These are phyloP conservation scores for Drosophila miranda DNA, from an alignment of 1,140 invertebrate species.

Conservation along the genomic window DNA sequence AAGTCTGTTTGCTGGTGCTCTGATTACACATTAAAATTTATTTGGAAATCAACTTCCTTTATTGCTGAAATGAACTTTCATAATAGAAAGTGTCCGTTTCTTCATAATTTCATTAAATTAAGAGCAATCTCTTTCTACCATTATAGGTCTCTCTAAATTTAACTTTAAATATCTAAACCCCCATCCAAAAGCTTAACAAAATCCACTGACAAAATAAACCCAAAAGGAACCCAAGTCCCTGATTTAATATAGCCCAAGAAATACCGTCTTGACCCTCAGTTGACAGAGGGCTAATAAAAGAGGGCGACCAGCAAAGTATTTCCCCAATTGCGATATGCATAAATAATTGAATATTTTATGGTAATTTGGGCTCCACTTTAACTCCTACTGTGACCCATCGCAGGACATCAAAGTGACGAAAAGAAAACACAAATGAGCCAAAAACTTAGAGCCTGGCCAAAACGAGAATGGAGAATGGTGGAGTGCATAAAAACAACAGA, in stretches of 20 bases:
- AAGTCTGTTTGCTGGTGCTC: no score
- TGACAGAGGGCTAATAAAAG: conserved; percentile 19
- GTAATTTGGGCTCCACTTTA: conserved; percentile 45
- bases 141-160: no score
- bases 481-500: conserved; percentile 64
- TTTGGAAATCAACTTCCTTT: no score
- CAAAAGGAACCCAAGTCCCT: conserved; percentile 19
- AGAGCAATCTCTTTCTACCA: no score
- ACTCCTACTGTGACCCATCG: conserved; percentile 7
- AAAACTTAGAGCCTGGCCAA: conserved; percentile 34
- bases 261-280: conserved; percentile 18
- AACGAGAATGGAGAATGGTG: conserved; percentile 5
- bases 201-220: conserved; percentile 18
- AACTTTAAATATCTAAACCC: no score
- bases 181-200: no score
- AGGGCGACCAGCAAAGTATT: conserved; percentile 26
- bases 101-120: no score
- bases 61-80: no score
- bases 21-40: no score
- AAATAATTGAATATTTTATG: conserved; percentile 78
- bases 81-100: no score
- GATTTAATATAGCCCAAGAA: conserved; percentile 11
- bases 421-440: conserved; percentile 43
- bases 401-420: conserved; percentile 32
- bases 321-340: conserved; percentile 55